Evolutionary conservation across 2,888 invertebrate species (phyloP).

Genomic region (Zhuqinia jingwanae): DNA sequence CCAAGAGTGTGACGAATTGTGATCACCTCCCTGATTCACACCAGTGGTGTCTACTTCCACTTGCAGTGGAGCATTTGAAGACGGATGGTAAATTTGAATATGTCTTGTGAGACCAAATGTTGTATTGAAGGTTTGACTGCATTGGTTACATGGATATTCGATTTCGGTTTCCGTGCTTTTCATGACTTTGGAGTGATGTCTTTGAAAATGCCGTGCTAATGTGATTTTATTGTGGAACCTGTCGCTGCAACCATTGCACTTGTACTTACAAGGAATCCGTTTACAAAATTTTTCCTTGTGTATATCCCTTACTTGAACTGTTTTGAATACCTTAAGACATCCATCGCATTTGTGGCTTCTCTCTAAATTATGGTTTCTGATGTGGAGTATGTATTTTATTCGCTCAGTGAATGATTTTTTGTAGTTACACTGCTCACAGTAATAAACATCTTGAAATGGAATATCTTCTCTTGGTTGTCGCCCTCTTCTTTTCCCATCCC

Average conservation of each 20-base stretch:
- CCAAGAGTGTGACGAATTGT: background rate
- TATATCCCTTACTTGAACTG: background rate
- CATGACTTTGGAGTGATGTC: conserved; percentile 3
- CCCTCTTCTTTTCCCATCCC: background rate
- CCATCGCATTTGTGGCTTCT: conserved; percentile 49
- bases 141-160: conserved; percentile 54
- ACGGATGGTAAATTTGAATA: conserved; percentile 34
- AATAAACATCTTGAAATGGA: conserved; percentile 58
- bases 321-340: conserved; percentile 56
- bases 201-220: conserved; percentile 33
- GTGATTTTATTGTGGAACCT: conserved; percentile 49
- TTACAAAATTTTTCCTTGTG: conserved; percentile 56
- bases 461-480: background rate
- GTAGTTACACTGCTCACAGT: conserved; percentile 37
- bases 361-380: conserved; percentile 33
- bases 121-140: conserved; percentile 63
- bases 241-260: conserved; percentile 48
- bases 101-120: conserved; percentile 55
- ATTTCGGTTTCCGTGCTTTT: background rate
- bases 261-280: conserved; percentile 52
- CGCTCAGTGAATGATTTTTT: conserved; percentile 37
- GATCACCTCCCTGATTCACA: background rate
- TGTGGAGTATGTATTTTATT: conserved; percentile 35
- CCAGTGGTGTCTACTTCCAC: background rate
- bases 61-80: background rate